Conservation (phyloP, 2,888 invertebrate genomes). For the Stomorhina lunata region DNA sequence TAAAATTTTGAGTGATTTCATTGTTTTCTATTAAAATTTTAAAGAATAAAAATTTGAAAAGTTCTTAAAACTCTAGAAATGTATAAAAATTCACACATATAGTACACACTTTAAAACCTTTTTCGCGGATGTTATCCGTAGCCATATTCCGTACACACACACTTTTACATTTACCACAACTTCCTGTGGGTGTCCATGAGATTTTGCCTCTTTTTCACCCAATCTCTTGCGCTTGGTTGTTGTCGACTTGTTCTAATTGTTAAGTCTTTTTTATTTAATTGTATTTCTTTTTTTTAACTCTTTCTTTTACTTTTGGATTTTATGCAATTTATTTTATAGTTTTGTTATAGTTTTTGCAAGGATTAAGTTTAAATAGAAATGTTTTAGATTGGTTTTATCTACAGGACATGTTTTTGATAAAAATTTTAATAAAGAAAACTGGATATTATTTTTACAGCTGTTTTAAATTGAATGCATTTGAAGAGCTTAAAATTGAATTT, state of each 20-base stretch:
- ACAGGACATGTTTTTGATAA: background rate
- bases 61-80: constrained; percentile 5
- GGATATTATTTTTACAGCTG: background rate
- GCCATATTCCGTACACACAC: no score
- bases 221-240: background rate
- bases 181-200: background rate
- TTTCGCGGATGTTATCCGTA: no score
- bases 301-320: background rate
- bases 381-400: background rate
- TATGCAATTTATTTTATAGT: background rate
- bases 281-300: background rate
- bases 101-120: background rate
- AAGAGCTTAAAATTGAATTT: background rate
- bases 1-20: constrained; percentile 21
- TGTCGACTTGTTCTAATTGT: background rate
- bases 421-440: background rate
- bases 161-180: background rate
- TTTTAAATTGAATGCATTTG: background rate
- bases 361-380: background rate
- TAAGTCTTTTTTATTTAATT: background rate
- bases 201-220: no score
- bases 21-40: constrained; percentile 29
- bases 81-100: background rate
- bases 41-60: constrained; percentile 25
- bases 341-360: background rate